Evolutionary conservation across 1,140 invertebrate genomes (phyloP), one percentile per base, ranked within the genome.

Genomic region (Campodea augens): DNA sequence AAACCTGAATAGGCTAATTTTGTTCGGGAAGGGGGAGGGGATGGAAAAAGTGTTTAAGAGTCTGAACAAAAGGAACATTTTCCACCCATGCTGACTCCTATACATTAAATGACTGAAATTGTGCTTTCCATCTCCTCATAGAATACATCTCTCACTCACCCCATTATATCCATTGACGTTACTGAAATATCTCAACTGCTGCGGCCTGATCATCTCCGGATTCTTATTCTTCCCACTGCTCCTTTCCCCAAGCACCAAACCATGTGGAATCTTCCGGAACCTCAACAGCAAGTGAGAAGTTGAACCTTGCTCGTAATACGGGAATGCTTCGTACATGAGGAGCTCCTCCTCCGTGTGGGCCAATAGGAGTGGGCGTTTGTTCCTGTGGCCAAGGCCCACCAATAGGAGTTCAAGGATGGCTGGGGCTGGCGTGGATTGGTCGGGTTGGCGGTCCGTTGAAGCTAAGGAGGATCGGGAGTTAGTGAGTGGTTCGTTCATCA

Each of bases 81-180:
- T n/a, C n/a, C n/a, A n/a, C n/a, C n/a, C n/a, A n/a, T n/a, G n/a
- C n/a, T n/a, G n/a, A n/a, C n/a, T n/a, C n/a, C n/a, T n/a, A n/a
- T n/a, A n/a, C n/a, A n/a, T n/a, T n/a, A n/a, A n/a, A n/a, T n/a
- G n/a, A n/a, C n/a, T n/a, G n/a, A n/a, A n/a, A n/a, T n/a, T n/a
- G n/a, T n/a, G n/a, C n/a, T n/a, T n/a, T n/a, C n/a, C n/a, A n/a
- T n/a, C n/a, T n/a, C n/a, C n/a, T n/a, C n/a, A n/a, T n/a, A n/a
- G n/a, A n/a, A n/a, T n/a, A n/a, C n/a, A n/a, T n/a, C n/a, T n/a
- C n/a, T 40, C 5, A 55, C 61, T 62, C 59, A 74, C 87, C 20
- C 92, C 92, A 57, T 81, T 83, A 54, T 93, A 89, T 0, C 89
- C 88, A 51, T 79, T 79, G 48, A 92, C 79, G 58, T 89, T 86